phyloP scores from a whole-genome alignment of 2,888 invertebrate genomes.

The Ypsolopha sequella region DNA sequence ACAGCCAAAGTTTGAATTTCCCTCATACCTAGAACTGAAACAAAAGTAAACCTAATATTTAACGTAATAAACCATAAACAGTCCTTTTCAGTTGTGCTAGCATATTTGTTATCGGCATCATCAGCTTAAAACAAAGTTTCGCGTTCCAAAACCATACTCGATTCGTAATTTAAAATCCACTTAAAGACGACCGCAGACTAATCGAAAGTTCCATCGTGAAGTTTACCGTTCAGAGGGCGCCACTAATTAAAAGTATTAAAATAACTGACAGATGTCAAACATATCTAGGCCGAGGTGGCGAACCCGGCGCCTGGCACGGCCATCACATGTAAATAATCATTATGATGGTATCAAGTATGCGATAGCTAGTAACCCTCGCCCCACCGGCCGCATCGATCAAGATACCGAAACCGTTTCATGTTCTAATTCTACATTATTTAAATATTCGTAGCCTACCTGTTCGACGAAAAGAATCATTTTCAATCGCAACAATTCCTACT shows the following conservation, averaged over 20 bases:
- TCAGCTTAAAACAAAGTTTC: background rate
- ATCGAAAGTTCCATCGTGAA: conserved; percentile 47
- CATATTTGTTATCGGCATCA: too few relatives aligned
- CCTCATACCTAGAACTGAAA: too few relatives aligned
- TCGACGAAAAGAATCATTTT: background rate
- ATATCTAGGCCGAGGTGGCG: conserved; percentile 57
- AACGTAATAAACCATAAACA: too few relatives aligned
- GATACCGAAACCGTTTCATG: background rate
- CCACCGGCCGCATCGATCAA: background rate
- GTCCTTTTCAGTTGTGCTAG: too few relatives aligned
- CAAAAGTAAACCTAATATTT: too few relatives aligned
- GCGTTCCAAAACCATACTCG: conserved; percentile 21
- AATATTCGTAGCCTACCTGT: too few relatives aligned
- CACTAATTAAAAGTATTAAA: conserved; percentile 68
- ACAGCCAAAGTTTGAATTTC: too few relatives aligned
- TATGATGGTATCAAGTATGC: conserved; percentile 69
- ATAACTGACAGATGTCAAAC: conserved; percentile 69
- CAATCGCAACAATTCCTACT: too few relatives aligned
- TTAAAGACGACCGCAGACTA: conserved; percentile 62
- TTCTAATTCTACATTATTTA: too few relatives aligned
- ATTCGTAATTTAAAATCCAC: conserved; percentile 66
- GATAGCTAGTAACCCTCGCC: conserved; percentile 29
- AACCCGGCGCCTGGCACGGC: conserved; percentile 55
- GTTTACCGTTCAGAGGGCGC: conserved; percentile 41
- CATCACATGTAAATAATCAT: conserved; percentile 70